Base-by-base conservation (phyloP, 2,797 vertebrate species). In the Nothura maculosa region DNA sequence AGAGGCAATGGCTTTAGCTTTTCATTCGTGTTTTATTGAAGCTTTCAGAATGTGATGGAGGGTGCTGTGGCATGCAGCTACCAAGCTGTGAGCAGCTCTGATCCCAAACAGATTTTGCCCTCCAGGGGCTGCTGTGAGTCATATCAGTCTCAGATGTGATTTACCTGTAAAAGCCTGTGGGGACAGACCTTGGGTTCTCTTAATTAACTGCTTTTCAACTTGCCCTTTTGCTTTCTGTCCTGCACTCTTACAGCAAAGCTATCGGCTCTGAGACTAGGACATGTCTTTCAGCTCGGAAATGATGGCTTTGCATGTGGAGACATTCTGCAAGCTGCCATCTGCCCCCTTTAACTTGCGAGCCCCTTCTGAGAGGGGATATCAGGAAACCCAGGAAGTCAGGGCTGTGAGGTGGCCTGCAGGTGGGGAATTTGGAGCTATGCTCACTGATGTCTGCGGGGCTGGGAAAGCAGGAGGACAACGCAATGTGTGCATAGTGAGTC, bases 21-120 rank as follows among this genome's bases (percentile, higher is more conserved):
- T 96, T 85, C 75, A 89, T 94, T 93, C 81, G 89, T 90, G 34
- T 95, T 97, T 95, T 96, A 91, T 85, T 91, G 92, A 64, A 92
- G 95, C 92, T 96, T 96, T 96, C 92, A 94, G 89, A 92, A 95
- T 92, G 90, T 91, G 76, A 70, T 89, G 81, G 86, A 81, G 9
- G 61, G 93, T 93, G 85, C 67, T 8, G 32, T 90, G 92, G 78
- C 81, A 79, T 72, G 54, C 62, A 40, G 21, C 9, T 28, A 50
- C 43, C 79, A 93, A 92, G 48, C 50, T 96, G 83, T 52, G 81
- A 92, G 85, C 34, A 85, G 38, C 84, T 95, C 64, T 85, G 91
- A 85, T 84, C 74, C 77, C 77, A 38, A 61, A n/a, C 43, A 60
- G 89, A 64, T 94, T 77, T 86, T 79, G 85, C n/a, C 83, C 61